Evolutionary conservation across 2,888 invertebrate genomes (phyloP).

Genomic region (Zootermopsis nevadensis): DNA sequence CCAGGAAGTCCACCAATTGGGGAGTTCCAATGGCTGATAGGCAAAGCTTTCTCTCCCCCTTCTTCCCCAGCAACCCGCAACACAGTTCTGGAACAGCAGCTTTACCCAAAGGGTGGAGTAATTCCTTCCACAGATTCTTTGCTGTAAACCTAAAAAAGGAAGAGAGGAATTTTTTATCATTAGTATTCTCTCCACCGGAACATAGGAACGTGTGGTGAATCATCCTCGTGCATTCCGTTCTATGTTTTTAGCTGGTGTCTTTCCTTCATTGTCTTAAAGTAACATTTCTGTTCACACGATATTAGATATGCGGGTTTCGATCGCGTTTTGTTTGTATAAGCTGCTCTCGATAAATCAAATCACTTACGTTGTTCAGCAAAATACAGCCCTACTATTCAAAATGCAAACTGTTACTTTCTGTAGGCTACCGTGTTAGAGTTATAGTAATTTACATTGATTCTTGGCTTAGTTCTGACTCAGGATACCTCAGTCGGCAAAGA

Average conservation of each 20-base stretch:
- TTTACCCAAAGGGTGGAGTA: conserved; percentile 8
- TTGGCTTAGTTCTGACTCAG: too few species aligned
- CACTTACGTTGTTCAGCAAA: too few species aligned
- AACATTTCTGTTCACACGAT: not conserved
- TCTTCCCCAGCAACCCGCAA: conserved; percentile 32
- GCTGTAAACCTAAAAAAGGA: not conserved
- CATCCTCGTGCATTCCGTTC: not conserved
- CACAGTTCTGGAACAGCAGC: not conserved
- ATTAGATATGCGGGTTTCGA: too few species aligned
- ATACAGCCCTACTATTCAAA: too few species aligned
- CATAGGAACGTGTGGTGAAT: not conserved
- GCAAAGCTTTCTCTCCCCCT: conserved; percentile 8
- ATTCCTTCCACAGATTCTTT: not conserved
- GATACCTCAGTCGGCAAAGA: too few species aligned
- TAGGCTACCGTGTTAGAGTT: too few species aligned
- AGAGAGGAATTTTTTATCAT: not conserved
- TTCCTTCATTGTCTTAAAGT: too few species aligned
- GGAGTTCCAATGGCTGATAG: conserved; percentile 43
- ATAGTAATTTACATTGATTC: too few species aligned
- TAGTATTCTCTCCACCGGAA: not conserved
- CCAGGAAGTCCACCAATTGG: conserved; percentile 38
- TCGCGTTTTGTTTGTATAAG: too few species aligned
- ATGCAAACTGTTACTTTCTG: too few species aligned
- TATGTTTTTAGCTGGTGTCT: not conserved
- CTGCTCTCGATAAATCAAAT: too few species aligned